Percentiles rank a stretch among this genome's conserved stretches.
Evolutionary conservation across 2,797 vertebrate species (phyloP).

Genomic region (Valencia hispanica): DNA sequence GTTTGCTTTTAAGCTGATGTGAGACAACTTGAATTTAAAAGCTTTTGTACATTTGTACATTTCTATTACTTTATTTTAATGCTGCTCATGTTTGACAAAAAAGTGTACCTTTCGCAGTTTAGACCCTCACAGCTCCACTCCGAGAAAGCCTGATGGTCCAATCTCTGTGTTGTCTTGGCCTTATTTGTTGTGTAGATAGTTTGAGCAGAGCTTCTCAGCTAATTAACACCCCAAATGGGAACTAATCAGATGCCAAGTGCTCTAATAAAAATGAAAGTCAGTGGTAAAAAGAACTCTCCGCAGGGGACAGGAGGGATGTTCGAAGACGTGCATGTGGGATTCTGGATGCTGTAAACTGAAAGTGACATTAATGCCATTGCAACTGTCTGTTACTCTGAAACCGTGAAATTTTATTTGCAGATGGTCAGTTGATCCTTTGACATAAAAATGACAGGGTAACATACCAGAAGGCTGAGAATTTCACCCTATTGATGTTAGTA

Average conservation of each 20-base stretch:
- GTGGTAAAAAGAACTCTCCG: constrained; percentile 49
- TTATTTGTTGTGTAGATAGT: constrained; percentile 55
- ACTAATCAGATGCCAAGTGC: constrained; percentile 76
- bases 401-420: neutral
- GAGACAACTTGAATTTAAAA: neutral
- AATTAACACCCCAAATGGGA: constrained; percentile 71
- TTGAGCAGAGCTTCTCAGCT: constrained; percentile 63
- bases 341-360: too few species aligned
- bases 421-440: neutral
- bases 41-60: neutral
- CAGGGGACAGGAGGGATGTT: constrained; percentile 34
- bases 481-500: neutral
- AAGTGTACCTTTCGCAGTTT: neutral
- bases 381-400: neutral
- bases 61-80: constrained; percentile 2
- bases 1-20: neutral
- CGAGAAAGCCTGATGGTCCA: constrained; percentile 59
- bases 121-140: constrained; percentile 35
- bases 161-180: constrained; percentile 65
- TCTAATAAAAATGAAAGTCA: constrained; percentile 79
- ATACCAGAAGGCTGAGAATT: too few species aligned
- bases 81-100: constrained; percentile 16
- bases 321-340: constrained; percentile 11
- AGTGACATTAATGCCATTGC: neutral
- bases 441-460: neutral